phyloP scores from a whole-genome alignment of 2,113 vertebrate species.

The Epinephelus moara region DNA sequence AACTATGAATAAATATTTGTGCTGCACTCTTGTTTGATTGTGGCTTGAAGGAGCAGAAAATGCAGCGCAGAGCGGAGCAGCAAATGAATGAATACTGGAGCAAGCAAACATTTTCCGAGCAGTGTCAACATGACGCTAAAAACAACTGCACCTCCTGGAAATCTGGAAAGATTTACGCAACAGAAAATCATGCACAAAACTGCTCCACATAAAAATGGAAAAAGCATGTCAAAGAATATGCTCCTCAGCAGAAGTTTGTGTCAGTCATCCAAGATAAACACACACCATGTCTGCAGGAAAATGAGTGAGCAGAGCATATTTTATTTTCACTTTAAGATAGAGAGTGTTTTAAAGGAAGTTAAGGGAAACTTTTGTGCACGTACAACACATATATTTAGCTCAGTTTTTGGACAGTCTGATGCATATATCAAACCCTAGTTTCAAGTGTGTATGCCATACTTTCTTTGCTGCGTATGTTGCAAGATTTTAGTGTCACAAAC shows the following conservation, averaged over 20 bases:
- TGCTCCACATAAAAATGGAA: neutral
- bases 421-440: neutral
- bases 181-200: neutral
- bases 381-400: neutral
- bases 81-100: neutral
- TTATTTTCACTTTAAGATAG: neutral
- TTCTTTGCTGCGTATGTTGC: neutral
- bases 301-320: neutral
- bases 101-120: neutral
- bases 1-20: neutral
- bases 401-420: neutral
- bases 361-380: neutral
- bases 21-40: neutral
- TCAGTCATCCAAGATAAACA: neutral
- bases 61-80: neutral
- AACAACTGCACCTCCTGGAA: neutral
- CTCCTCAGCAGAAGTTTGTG: neutral
- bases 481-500: neutral
- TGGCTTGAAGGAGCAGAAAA: neutral
- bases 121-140: conserved; percentile 17
- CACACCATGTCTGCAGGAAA: neutral
- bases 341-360: neutral
- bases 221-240: neutral
- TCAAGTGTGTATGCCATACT: neutral
- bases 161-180: conserved; percentile 13